Conservation (phyloP, 2,113 vertebrate genomes). For the Motacilla alba region DNA sequence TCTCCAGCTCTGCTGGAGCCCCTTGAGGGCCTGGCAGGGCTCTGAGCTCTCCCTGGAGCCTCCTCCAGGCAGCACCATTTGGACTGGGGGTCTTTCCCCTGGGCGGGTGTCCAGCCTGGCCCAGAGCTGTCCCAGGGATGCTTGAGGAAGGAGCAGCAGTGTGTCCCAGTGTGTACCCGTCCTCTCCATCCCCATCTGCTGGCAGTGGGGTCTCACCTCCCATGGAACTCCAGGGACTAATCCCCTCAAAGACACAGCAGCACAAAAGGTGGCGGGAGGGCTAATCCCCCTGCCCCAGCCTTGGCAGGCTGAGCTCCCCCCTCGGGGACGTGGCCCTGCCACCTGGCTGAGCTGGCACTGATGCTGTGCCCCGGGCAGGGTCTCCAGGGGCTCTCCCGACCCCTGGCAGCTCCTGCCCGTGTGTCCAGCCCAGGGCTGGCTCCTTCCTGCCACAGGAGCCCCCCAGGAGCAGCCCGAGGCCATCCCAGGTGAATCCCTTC, state of each 20-base stretch:
- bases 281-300: not conserved
- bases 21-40: not conserved
- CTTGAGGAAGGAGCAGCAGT: not conserved
- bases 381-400: not conserved
- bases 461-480: not conserved
- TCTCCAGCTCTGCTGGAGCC: not conserved
- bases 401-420: not conserved
- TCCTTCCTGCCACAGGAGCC: fast-evolving
- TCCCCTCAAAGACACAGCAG: not conserved
- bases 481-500: slow-evolving; percentile 9
- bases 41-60: not conserved
- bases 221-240: not conserved
- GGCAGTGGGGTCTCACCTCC: not conserved
- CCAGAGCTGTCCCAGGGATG: not conserved
- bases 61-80: not conserved
- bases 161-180: fast-evolving
- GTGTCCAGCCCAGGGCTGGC: not conserved
- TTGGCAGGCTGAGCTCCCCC: not conserved
- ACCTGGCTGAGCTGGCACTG: not conserved
- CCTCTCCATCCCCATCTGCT: not conserved
- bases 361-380: fast-evolving
- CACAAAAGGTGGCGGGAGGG: not conserved
- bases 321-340: fast-evolving
- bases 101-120: not conserved
- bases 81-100: fast-evolving